Evolutionary conservation across 2,113 vertebrate genomes (phyloP).

Genomic region (Bubo bubo): DNA sequence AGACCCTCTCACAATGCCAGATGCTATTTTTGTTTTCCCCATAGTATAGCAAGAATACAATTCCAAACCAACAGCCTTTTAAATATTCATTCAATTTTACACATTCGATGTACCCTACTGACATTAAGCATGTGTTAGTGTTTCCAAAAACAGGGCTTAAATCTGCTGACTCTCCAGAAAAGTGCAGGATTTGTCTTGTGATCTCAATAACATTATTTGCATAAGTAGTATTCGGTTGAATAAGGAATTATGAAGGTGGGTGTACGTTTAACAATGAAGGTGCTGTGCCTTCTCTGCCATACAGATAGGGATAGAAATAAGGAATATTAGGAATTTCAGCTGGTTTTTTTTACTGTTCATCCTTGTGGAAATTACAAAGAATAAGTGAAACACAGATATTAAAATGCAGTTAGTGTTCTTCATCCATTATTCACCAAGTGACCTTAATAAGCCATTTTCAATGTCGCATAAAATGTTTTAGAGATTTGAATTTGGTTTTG

Average conservation of each 20-base stretch:
- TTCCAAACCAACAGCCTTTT: not conserved
- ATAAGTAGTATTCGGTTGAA: not conserved
- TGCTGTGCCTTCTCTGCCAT: not conserved
- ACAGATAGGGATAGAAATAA: not conserved
- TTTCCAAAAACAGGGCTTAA: not conserved
- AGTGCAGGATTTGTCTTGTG: not conserved
- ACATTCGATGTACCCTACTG: accelerated
- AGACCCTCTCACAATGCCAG: not conserved
- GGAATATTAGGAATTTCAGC: not conserved
- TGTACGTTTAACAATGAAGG: not conserved
- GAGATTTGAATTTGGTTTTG: not conserved
- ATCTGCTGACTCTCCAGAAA: not conserved
- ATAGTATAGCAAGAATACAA: not conserved
- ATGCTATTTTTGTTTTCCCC: not conserved
- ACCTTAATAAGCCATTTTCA: not conserved
- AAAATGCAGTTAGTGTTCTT: not conserved
- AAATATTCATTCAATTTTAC: not conserved
- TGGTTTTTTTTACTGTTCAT: not conserved
- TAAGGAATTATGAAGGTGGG: not conserved
- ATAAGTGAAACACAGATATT: not conserved
- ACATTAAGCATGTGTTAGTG: not conserved
- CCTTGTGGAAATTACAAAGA: not conserved
- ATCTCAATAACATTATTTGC: not conserved
- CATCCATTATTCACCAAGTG: not conserved
- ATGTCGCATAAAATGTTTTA: not conserved